Percentiles rank a stretch among this genome's conserved stretches.
Conservation (phyloP, 2,888 invertebrate genomes). For the Caenorhabditis imperialis region DNA sequence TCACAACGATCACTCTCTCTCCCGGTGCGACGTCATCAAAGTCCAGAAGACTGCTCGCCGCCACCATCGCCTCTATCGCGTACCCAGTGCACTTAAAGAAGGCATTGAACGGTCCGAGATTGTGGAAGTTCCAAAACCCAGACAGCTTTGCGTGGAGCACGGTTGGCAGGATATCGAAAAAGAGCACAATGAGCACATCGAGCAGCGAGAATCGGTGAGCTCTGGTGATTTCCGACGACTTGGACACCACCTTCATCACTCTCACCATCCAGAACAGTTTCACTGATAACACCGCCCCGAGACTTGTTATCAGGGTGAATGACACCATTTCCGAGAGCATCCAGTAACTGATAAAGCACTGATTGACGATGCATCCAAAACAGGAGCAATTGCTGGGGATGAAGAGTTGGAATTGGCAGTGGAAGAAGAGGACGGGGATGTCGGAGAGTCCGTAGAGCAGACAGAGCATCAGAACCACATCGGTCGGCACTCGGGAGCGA, state of each 20-base stretch:
- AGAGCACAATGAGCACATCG: neutral
- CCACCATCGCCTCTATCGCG: too few relatives aligned
- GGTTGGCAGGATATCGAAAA: constrained; percentile 1
- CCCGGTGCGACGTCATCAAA: too few relatives aligned
- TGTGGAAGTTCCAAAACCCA: neutral
- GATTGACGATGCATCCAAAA: neutral
- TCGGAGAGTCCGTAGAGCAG: neutral
- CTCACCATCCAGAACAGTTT: neutral
- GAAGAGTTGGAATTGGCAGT: neutral
- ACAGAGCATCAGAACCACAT: neutral
- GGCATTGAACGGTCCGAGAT: constrained; percentile 3
- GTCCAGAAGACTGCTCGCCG: too few relatives aligned
- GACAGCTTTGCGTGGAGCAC: neutral
- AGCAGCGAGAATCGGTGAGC: constrained; percentile 16
- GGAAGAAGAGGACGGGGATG: neutral
- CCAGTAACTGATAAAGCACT: constrained; percentile 2
- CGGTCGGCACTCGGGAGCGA: neutral
- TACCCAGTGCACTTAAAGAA: neutral
- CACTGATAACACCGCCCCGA: neutral
- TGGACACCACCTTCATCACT: neutral
- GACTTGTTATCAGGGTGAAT: neutral
- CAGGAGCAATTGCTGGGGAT: neutral
- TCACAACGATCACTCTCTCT: too few relatives aligned
- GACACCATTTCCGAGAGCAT: neutral
- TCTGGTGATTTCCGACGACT: neutral